Evolutionary conservation across 2,888 invertebrate species (phyloP), one percentile per base, ranked within the genome.

Genomic region (Athalia rosae): DNA sequence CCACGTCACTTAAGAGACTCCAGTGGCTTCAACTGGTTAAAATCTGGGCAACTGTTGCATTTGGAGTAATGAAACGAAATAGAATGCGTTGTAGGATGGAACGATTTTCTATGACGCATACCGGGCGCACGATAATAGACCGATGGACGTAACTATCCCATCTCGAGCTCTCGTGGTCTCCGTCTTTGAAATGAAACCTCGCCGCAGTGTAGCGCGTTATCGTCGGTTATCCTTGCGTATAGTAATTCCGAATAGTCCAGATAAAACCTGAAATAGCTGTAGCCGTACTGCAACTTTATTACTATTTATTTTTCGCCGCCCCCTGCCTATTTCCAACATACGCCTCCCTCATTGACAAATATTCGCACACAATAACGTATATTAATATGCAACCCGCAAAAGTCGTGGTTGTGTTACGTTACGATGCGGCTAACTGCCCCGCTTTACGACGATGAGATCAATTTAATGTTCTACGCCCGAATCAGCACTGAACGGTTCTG

Each of bases 101-200:
- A 58, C 11, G 71, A 71, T 43, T 58, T 71, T 8, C 9, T 56
- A 71, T 71, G 71, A 71, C 71, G 71, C 71, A 11, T n/a, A 58
- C 58, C 41, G 56, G 56, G 13, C 71, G 71, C 58, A 45, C 6
- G 15, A 71, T 71, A 58, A 71, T 58, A 71, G 56, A 28, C 58
- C 56, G 71, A 71, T 71, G 58, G 58, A 45, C 45, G 71, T 71
- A 58, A 71, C 58, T 58, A 45, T 58, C 11, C 11, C 53, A 11
- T 45, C 28, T 28, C 28, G 28, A 50, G 0, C 62, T 28, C 45
- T 7, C 45, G 58, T 41, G 43, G 50, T 50, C 67, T 41, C 53
- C 48, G 41, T 67, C 28, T 4, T n/a, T 11, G 28, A 28, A 50
- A 48, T 53, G 67, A 67, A 67, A 67, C 13, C n/a, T 67, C 48